These are phyloP conservation scores for Rhea pennata DNA, from an alignment of 2,113 vertebrate genomes.

Conservation along the genomic window DNA sequence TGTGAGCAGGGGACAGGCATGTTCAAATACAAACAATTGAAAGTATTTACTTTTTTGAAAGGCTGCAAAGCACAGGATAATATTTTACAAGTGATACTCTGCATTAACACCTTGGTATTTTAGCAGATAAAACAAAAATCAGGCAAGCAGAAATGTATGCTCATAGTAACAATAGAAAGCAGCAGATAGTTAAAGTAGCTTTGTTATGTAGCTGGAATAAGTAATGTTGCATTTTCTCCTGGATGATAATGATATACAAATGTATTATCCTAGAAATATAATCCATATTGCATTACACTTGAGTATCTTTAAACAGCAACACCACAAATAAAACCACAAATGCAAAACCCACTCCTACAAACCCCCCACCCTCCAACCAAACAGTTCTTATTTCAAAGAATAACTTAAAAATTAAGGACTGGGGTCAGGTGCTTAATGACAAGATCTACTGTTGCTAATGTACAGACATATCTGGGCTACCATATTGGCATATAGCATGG, in stretches of 20 bases:
- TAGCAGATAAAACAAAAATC: slow-evolving; percentile 9
- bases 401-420: neutral
- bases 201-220: neutral
- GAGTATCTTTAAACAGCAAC: neutral
- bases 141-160: neutral
- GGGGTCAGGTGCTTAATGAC: neutral
- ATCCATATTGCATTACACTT: neutral
- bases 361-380: neutral
- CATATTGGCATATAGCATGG: neutral
- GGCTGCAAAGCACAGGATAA: neutral
- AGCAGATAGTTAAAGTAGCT: neutral
- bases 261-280: neutral
- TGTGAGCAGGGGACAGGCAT: slow-evolving; percentile 1
- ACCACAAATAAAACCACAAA: neutral
- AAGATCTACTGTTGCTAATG: neutral
- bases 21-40: neutral
- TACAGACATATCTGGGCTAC: neutral
- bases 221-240: neutral
- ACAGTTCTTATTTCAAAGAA: neutral
- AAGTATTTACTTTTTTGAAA: neutral
- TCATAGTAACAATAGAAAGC: neutral
- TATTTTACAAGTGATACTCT: slow-evolving; percentile 3
- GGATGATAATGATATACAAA: neutral
- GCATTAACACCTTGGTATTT: neutral
- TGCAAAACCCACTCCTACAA: neutral